Percentiles rank a stretch among this genome's conserved stretches.
These are phyloP conservation scores for Chiloscyllium plagiosum DNA, from an alignment of 2,113 vertebrate genomes.

Conservation along the genomic window DNA sequence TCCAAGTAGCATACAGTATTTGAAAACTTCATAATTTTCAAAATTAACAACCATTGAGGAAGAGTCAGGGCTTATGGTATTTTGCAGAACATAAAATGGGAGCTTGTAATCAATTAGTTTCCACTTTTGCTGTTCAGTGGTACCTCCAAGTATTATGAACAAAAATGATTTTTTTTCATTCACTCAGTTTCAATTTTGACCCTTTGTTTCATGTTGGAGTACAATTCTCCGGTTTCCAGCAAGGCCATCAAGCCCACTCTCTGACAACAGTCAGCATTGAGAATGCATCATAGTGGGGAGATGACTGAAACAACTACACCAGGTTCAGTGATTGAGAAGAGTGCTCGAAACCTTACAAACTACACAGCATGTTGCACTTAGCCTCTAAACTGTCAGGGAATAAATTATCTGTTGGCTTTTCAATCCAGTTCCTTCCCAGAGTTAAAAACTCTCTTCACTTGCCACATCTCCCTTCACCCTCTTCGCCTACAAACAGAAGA, in stretches of 20 bases:
- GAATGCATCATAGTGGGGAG: not conserved
- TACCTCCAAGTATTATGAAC: not conserved
- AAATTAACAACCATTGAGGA: not conserved
- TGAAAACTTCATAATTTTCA: not conserved
- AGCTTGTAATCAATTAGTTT: not conserved
- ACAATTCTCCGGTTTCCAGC: not conserved
- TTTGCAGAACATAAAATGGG: not conserved
- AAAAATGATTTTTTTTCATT: not conserved
- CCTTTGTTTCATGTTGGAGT: not conserved
- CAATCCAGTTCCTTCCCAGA: not conserved
- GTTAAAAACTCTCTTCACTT: not conserved
- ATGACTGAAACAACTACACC: not conserved
- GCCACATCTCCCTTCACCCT: no score
- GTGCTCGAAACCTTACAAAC: not conserved
- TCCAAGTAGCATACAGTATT: not conserved
- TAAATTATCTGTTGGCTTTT: not conserved
- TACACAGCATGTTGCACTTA: not conserved
- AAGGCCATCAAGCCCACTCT: not conserved
- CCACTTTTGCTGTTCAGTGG: not conserved
- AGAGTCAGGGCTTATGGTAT: not conserved
- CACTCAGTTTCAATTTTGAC: not conserved
- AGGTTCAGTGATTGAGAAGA: not conserved
- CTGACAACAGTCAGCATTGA: not conserved
- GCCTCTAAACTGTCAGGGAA: not conserved
- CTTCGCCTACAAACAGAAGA: not conserved